A percentile compares a stretch with the other conserved stretches of the same genome.
Conservation (phyloP, 2,888 invertebrate species). For the Lacanobia oleracea region DNA sequence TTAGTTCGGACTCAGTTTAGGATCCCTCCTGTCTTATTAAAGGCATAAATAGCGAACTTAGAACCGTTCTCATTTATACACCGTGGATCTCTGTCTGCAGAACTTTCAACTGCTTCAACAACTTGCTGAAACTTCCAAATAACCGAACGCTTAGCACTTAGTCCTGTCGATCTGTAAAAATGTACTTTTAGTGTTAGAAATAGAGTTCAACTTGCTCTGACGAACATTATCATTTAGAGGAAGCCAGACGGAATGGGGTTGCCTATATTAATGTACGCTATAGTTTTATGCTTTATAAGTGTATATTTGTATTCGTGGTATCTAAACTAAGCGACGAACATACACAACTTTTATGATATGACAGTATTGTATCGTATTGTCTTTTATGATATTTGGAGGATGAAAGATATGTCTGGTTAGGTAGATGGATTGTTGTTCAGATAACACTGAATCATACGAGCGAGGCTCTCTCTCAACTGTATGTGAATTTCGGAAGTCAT, state of each 20-base stretch:
- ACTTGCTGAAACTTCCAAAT: constrained; percentile 52
- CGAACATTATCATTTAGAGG: constrained; percentile 19
- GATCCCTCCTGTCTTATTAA: constrained; percentile 4
- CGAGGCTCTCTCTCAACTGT: neutral
- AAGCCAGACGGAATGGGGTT: constrained; percentile 8
- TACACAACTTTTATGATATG: constrained; percentile 18
- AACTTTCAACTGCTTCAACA: constrained; percentile 51
- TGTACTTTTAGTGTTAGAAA: neutral
- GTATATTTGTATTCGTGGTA: constrained; percentile 8
- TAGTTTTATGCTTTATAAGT: neutral
- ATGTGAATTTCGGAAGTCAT: too few relatives aligned
- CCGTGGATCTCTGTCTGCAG: constrained; percentile 35
- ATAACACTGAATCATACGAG: neutral
- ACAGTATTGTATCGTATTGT: constrained; percentile 4
- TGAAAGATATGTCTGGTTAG: neutral
- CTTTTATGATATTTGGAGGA: constrained; percentile 2
- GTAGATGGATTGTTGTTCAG: neutral
- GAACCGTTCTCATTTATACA: constrained; percentile 35
- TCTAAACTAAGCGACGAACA: constrained; percentile 20
- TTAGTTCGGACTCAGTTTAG: neutral
- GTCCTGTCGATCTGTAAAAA: constrained; percentile 11
- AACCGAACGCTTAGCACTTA: constrained; percentile 42
- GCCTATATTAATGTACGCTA: constrained; percentile 24
- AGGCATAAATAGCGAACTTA: constrained; percentile 26
- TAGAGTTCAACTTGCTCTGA: constrained; percentile 28